Evolutionary conservation across 2,797 vertebrate genomes (phyloP), one percentile per base, ranked within the genome.

Genomic region (Gallinago stenura): DNA sequence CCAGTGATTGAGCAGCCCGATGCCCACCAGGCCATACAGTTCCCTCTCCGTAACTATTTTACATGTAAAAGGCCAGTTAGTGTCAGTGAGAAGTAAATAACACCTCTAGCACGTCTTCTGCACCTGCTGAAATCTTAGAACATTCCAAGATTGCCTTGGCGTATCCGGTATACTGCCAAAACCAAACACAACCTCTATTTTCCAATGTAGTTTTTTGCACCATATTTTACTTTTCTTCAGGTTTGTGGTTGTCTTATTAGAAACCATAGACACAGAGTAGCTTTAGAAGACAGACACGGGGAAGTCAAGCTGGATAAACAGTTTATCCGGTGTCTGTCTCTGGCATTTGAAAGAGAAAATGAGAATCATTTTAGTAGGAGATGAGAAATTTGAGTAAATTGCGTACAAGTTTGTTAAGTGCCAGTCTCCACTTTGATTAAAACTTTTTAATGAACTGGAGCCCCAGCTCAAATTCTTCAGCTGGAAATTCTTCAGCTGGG

Each of bases 141-240:
- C 1, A 6, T 50, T 65, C 30, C 28, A 43, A 37, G 8, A 50
- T 64, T 75, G 24, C 33, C 19, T 77, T 64, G 25, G 3, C 2
- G 0, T 45, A 43, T 13, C 58, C 50, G 8, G 8, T 33, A n/a
- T n/a, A 35, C 2, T 9, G 87, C 1, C 25, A 64, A 30, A 21
- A 41, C 10, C 25, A 15, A 53, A 53, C 17, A 7, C 28, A 56
- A 56, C 24, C 31, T 16, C 5, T 30, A 37, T 30, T 76, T 87
- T 50, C 37, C 15, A 82, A n/a, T 3, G 7, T 4, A 10, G 11
- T 39, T 56, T 79, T 61, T 83, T 83, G 22, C 53, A 56, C 17
- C 13, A 4, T 64, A 15, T 6, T 79, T 76, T 3, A 14, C 6
- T 65, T 79, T 88, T 78, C 4, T 72, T 8, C 33, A 54, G 25